Percentiles rank a stretch among this genome's conserved stretches.
phyloP scores from a whole-genome alignment of 2,797 vertebrate genomes.

The Adelosebastes latens region DNA sequence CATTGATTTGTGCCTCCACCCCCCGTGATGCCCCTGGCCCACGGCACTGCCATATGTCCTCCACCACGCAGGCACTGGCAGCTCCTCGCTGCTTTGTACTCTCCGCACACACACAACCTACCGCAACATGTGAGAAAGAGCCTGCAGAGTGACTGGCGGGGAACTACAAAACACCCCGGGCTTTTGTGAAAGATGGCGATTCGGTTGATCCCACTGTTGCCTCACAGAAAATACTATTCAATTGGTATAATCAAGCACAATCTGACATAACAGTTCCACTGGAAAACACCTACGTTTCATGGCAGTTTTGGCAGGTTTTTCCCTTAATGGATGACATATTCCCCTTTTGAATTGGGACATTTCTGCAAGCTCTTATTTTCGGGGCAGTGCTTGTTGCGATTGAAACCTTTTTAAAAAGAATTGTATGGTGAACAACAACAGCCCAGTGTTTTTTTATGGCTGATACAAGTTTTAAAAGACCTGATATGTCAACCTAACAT shows the following conservation, averaged over 20 bases:
- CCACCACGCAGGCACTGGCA: conserved; percentile 57
- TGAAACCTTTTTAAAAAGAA: not conserved
- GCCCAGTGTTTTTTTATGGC: not conserved
- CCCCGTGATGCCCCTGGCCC: conserved; percentile 59
- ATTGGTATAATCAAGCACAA: not conserved
- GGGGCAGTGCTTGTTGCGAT: not conserved
- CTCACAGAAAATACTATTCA: not conserved
- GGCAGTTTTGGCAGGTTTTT: not conserved
- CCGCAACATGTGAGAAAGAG: conserved; percentile 41
- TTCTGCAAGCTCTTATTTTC: not conserved
- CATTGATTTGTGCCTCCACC: conserved; percentile 18
- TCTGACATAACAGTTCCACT: not conserved
- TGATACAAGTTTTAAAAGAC: not conserved
- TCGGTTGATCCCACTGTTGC: conserved; percentile 19
- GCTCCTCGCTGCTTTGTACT: conserved; percentile 55
- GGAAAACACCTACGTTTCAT: not conserved
- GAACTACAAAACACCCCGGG: conserved; percentile 30
- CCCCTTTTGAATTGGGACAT: not conserved
- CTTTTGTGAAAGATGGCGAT: conserved; percentile 30
- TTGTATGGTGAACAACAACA: not conserved
- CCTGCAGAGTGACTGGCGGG: conserved; percentile 45
- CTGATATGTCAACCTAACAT: not conserved
- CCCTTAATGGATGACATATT: conserved; percentile 30
- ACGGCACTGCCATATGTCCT: conserved; percentile 75
- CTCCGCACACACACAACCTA: conserved; percentile 17